Evolutionary conservation across 2,888 invertebrate species (phyloP).

Genomic region (Falcaria lacertinaria): DNA sequence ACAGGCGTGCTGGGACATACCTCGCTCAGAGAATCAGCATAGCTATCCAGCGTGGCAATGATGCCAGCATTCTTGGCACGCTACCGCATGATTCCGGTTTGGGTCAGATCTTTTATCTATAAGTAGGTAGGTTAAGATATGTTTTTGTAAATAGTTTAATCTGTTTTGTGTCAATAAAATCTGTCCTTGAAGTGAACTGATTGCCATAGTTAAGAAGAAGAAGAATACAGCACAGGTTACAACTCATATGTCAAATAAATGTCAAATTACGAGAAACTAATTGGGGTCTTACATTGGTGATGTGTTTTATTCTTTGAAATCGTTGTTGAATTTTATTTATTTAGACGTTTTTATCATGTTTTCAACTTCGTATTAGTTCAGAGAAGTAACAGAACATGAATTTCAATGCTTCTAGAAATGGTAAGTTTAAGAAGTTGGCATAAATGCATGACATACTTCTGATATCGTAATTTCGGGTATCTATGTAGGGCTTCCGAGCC

Average conservation of each 20-base stretch:
- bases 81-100: too few relatives aligned
- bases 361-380: slow-evolving; percentile 27
- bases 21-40: too few relatives aligned
- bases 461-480: neutral
- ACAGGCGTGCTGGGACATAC: too few relatives aligned
- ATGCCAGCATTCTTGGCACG: too few relatives aligned
- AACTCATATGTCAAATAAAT: slow-evolving; percentile 10
- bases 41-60: too few relatives aligned
- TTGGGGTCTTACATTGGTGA: slow-evolving; percentile 39
- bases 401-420: slow-evolving; percentile 74
- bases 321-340: slow-evolving; percentile 33
- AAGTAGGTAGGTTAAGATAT: too few relatives aligned
- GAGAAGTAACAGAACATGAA: slow-evolving; percentile 47
- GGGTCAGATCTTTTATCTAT: too few relatives aligned
- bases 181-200: too few relatives aligned
- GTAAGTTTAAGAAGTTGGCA: slow-evolving; percentile 29
- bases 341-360: slow-evolving; percentile 46
- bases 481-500: neutral
- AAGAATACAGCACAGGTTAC: too few relatives aligned
- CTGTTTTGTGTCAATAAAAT: too few relatives aligned
- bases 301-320: slow-evolving; percentile 58
- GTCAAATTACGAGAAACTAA: slow-evolving; percentile 20
- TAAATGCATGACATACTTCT: neutral
- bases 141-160: too few relatives aligned
- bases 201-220: too few relatives aligned